Base-by-base conservation (phyloP, 2,888 invertebrate genomes). In the Notocelia uddmanniana region DNA sequence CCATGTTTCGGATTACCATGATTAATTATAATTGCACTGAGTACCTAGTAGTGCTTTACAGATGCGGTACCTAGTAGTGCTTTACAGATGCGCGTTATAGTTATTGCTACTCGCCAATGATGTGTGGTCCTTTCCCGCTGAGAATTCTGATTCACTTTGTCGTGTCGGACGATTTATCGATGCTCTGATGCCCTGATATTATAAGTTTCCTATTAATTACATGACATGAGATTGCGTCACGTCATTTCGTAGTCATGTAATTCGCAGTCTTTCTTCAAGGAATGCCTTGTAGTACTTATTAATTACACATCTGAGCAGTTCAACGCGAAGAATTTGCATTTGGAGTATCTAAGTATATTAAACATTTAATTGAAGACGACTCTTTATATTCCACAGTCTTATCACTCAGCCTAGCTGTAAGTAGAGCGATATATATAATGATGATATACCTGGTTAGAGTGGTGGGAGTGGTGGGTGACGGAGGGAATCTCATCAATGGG, bases 161-260 rank as follows among this genome's bases (percentile, higher is more conserved):
- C 52, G 26, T 54, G 41, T n/a, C n/a, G 41, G 10, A 52, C 34
- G 21, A 50, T 62, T 45, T 62, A 69, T 54, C 60, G 68, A 68
- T 52, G 59, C 23, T 19, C 26, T 58, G 57, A 59, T 60, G 41
- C 37, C 37, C 26, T 54, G 23, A 37, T 68, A 68, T 68, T 58
- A 52, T 37, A 68, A 60, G 52, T 54, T 68, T 54, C 23, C 41
- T 37, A 60, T 60, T 52, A 52, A 60, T 68, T 54, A 50, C 18
- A 52, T 59, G 37, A 68, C 58, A 52, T 13, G 21, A 23, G 18
- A 48, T 37, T 37, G 50, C 37, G n/a, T 15, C 48, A 31, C 62
- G 18, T 31, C 26, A 18, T 31, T 26, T 23, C 41, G 9, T 41
- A 41, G 21, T 41, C 19, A 58, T 58, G 18, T n/a, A n/a, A n/a